Evolutionary conservation across 2,113 vertebrate genomes (phyloP).

Genomic region (Diadophis punctatus): DNA sequence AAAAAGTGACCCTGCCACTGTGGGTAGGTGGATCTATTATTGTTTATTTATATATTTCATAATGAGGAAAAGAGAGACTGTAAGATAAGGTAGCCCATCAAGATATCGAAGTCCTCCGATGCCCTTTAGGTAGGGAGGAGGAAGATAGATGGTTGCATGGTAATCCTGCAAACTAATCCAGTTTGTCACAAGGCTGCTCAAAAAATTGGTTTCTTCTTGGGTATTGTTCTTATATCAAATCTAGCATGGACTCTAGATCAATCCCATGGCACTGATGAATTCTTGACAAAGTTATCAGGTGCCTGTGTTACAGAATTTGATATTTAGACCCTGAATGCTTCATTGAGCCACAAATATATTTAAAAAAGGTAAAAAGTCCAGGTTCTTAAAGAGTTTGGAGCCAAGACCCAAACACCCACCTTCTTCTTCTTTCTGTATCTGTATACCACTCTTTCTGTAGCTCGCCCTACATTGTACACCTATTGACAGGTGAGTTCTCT

Average conservation of each 20-base stretch:
- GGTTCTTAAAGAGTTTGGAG: neutral
- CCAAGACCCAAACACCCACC: neutral
- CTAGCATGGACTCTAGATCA: neutral
- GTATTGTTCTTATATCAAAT: neutral
- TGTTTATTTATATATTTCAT: neutral
- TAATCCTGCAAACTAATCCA: neutral
- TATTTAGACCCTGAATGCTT: neutral
- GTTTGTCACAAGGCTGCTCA: neutral
- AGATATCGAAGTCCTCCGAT: neutral
- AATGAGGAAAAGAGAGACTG: neutral
- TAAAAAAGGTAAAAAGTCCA: neutral
- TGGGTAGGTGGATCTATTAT: neutral
- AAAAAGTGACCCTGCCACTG: neutral
- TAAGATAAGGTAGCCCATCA: neutral
- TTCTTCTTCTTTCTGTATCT: neutral
- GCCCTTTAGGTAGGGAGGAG: neutral
- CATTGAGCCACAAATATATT: neutral
- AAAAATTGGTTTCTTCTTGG: neutral
- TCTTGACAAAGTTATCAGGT: neutral
- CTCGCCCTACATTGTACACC: neutral
- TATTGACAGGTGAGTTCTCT: neutral
- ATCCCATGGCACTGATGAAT: neutral
- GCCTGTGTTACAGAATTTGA: neutral
- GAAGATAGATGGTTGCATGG: neutral
- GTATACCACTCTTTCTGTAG: neutral